Base-by-base conservation (phyloP, 2,113 vertebrate species). In the Entosphenus tridentatus region DNA sequence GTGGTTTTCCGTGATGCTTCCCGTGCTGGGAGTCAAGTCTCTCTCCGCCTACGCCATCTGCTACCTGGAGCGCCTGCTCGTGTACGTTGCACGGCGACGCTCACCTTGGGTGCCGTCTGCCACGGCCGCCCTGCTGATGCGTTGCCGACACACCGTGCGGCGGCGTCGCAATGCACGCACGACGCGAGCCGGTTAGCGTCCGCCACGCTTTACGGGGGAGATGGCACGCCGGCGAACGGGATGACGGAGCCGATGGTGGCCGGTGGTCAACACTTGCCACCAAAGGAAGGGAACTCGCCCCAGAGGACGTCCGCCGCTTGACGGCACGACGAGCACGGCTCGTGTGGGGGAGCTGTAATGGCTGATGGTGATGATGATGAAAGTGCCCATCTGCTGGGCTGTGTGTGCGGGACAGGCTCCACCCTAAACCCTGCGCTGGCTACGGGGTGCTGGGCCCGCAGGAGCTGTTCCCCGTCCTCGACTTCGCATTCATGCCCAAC, bases 401-500 rank as follows among this genome's bases (percentile, higher is more conserved):
- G 21, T 65, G 62, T n/a, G n/a, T 65, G n/a, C 62, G n/a, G 62
- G 8, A 18, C 69, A 97, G 93, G 77, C 79, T 89, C 74, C 86
- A 96, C 75, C 77, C 87, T 11, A 96, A 93, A 76, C 80, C 95
- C 72, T 88, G 86, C 57, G 92, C 93, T 75, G 93, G 91, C 72
- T 96, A 96, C 6, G 88, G 91, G 2, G 86, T 89, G 79, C 83
- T 97, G 57, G 89, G 93, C 14, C 90, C 88, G 4, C 96, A 95
- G 77, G 93, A 97, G 70, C 87, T 97, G 73, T 97, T 96, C 74
- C 93, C 93, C 1, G 78, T 97, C 3, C 79, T 97, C 76, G 93
- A 97, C 78, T 97, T 96, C 1, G 88, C 93, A 72, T 96, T 85
- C 77, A 91, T 91, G 88, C 91, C 91, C 68, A 96, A 90, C 80